A percentile compares a stretch with the other conserved stretches of the same genome.
phyloP scores from a whole-genome alignment of 2,113 vertebrate species.

The Verasper variegatus region DNA sequence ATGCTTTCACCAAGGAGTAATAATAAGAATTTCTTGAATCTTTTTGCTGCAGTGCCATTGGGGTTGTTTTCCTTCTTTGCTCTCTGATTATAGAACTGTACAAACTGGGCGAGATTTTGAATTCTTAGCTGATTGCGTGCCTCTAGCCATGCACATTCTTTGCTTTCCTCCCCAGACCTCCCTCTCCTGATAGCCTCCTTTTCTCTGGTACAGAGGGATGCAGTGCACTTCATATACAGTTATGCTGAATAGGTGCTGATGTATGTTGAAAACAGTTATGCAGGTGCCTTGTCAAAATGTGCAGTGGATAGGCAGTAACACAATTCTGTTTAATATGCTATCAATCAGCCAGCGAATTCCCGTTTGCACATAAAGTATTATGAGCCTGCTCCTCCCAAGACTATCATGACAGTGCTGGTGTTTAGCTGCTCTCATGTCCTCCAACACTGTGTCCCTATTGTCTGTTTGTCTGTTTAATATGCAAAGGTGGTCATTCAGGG shows the following conservation, averaged over 20 bases:
- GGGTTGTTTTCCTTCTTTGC: constrained; percentile 69
- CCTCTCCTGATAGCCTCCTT: constrained; percentile 68
- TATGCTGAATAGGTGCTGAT: constrained; percentile 78
- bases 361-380: constrained; percentile 63
- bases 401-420: constrained; percentile 51
- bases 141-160: constrained; percentile 77
- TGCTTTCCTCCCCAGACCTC: constrained; percentile 69
- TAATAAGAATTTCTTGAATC: constrained; percentile 75
- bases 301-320: constrained; percentile 63
- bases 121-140: constrained; percentile 80
- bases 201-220: constrained; percentile 57
- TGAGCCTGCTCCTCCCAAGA: constrained; percentile 56
- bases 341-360: constrained; percentile 63
- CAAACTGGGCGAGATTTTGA: constrained; percentile 74
- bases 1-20: constrained; percentile 60
- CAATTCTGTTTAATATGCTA: constrained; percentile 72
- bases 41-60: constrained; percentile 63
- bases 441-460: constrained; percentile 66
- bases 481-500: constrained; percentile 78
- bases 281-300: constrained; percentile 73
- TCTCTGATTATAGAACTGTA: constrained; percentile 76
- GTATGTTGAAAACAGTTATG: constrained; percentile 69
- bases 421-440: constrained; percentile 63
- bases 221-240: constrained; percentile 65
- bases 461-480: constrained; percentile 79